These are phyloP conservation scores for Hippopotamyrus pictus DNA, from an alignment of 2,797 vertebrate species.

Conservation along the genomic window DNA sequence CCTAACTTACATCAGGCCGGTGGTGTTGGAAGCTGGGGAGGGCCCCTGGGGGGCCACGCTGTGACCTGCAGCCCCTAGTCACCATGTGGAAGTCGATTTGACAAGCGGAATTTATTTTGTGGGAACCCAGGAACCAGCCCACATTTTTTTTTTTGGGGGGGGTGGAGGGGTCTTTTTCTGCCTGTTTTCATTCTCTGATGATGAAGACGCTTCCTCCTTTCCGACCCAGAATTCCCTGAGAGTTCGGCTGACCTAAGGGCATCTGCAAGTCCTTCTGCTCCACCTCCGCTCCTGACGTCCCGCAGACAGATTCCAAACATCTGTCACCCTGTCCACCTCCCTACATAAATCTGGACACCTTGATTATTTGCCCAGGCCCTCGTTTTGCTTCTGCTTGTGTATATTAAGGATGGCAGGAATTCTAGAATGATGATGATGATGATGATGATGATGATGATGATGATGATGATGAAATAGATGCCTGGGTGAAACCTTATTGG, in stretches of 20 bases:
- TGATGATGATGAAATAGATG: background rate
- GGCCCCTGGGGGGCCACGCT: background rate
- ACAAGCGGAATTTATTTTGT: background rate
- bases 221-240: background rate
- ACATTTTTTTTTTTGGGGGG: too few species aligned
- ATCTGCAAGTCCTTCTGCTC: background rate
- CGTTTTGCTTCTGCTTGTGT: background rate
- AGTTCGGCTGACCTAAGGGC: background rate
- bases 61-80: background rate
- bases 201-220: background rate
- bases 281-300: background rate
- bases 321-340: background rate
- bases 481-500: background rate
- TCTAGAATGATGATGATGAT: background rate
- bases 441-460: background rate
- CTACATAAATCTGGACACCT: background rate
- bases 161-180: background rate
- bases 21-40: background rate
- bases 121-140: background rate
- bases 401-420: background rate
- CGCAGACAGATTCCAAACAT: background rate
- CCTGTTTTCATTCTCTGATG: background rate
- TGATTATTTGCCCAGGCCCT: background rate
- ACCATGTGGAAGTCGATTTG: background rate
- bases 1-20: background rate